Base-by-base conservation (phyloP, 2,888 invertebrate genomes). In the Coelopa pilipes region DNA sequence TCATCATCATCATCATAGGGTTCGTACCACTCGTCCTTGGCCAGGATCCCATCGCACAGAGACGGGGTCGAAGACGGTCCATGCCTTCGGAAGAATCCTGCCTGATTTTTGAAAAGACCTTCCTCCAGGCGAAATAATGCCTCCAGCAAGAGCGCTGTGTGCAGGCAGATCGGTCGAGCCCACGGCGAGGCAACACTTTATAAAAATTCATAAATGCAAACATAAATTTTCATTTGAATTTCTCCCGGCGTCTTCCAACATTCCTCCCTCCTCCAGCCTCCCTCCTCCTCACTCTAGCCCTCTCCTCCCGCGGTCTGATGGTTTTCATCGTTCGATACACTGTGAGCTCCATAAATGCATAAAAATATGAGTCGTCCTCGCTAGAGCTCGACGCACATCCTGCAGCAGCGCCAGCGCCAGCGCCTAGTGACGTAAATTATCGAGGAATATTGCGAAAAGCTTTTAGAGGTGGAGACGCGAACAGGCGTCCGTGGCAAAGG, bases 381-480 rank as follows among this genome's bases (percentile, higher is more conserved):
- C 34, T 53, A 4, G 34, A 34, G 34, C 34, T 34, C 34, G 34
- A 34, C 34, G 34, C 57, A 24, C 57, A 59, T 59, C 57, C 57
- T 59, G 19, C 57, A 13, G 19, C n/a, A 13, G 19, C 24, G 57
- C 57, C 13, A 21, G 19, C 57, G 4, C 12, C n/a, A 13, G 19
- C 24, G 57, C 57, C 13, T 17, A 65, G 19, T 74, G 74, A 79
- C 81, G 84, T 85, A 85, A 85, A 85, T 85, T 85, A 85, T 85
- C 80, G 80, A 80, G 81, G 84, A 83, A 84, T 85, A 85, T 85
- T 83, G 85, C 84, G 81, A 85, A 85, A 85, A 85, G 84, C 85
- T 85, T 85, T 85, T 85, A 85, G 85, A 85, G 85, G 84, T 85
- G 85, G 79, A 80, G 80, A 78, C 77, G 70, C 46, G 49, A 47